Conservation (phyloP, 64 coral and sea anemone genomes). For the Porites lutea region DNA sequence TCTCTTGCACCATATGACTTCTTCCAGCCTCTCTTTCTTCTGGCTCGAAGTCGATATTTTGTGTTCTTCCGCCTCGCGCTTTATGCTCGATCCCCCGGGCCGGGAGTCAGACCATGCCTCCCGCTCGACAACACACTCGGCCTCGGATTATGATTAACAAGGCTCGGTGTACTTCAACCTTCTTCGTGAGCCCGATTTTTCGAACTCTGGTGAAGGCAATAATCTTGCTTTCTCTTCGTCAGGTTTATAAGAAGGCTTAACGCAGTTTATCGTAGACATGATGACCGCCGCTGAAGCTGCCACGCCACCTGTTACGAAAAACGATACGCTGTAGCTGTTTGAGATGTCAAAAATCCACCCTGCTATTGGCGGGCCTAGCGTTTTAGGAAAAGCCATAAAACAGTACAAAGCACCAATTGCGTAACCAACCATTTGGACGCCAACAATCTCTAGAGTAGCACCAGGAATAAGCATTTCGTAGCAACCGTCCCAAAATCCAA, state of each 20-base stretch:
- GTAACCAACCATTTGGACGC: neutral
- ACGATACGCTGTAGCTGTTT: slow-evolving; percentile 30
- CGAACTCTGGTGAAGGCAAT: neutral
- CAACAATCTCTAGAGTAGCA: slow-evolving; percentile 31
- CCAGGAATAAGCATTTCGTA: slow-evolving; percentile 54
- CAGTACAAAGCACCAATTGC: slow-evolving; percentile 39
- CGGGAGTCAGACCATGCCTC: too few relatives aligned
- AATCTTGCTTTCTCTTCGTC: neutral
- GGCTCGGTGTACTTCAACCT: too few relatives aligned
- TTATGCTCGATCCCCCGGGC: too few relatives aligned
- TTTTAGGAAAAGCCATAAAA: slow-evolving; percentile 49
- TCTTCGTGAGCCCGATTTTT: too few relatives aligned
- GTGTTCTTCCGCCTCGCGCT: too few relatives aligned
- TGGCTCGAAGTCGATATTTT: too few relatives aligned
- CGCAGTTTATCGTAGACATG: slow-evolving; percentile 23
- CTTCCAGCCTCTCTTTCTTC: too few relatives aligned
- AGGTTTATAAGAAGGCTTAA: neutral
- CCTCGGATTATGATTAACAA: too few relatives aligned
- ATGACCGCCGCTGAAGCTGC: slow-evolving; percentile 7
- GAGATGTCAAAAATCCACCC: slow-evolving; percentile 50
- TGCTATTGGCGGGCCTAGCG: slow-evolving; percentile 46
- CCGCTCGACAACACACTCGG: too few relatives aligned
- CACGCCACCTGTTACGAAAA: slow-evolving; percentile 47
- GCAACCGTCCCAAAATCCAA: slow-evolving; percentile 37
- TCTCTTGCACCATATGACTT: too few relatives aligned